Evolutionary conservation across 2,888 invertebrate genomes (phyloP).

Genomic region (Coecobrya sp.): DNA sequence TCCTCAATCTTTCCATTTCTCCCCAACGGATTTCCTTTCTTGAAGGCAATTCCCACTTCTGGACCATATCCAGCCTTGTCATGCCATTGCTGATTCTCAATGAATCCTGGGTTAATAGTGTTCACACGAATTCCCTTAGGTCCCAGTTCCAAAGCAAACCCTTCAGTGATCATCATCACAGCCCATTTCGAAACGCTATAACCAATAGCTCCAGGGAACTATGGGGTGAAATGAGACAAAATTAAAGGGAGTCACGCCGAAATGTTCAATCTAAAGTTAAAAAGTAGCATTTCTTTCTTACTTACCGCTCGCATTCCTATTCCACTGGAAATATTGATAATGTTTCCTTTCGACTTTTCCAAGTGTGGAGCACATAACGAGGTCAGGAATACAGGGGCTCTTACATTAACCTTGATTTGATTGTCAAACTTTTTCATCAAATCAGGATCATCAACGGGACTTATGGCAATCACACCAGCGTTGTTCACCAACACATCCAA

Average conservation of each 20-base stretch:
- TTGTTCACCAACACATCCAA: conserved; percentile 88
- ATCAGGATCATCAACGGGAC: conserved; percentile 88
- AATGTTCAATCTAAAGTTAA: conserved; percentile 2
- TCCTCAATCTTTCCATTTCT: conserved; percentile 78
- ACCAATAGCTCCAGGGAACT: conserved; percentile 83
- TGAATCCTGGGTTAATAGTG: conserved; percentile 78
- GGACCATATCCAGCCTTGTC: conserved; percentile 82
- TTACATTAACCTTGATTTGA: conserved; percentile 89
- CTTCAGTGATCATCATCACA: conserved; percentile 80
- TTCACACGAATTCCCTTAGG: conserved; percentile 79
- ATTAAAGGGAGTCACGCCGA: not conserved
- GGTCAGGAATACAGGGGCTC: conserved; percentile 86
- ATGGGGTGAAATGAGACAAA: not conserved
- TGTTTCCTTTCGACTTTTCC: conserved; percentile 87
- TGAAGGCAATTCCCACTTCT: conserved; percentile 78
- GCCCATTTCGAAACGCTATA: conserved; percentile 83
- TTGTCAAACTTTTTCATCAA: conserved; percentile 88
- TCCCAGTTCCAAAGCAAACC: conserved; percentile 75
- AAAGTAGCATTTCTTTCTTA: not conserved
- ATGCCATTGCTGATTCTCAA: conserved; percentile 82
- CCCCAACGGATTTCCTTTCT: conserved; percentile 76
- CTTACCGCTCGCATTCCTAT: conserved; percentile 88
- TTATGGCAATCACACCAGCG: conserved; percentile 88
- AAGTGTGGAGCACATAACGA: conserved; percentile 88
- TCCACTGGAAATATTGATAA: conserved; percentile 90